phyloP scores from a whole-genome alignment of 1,140 invertebrate genomes.

The Papilio aristodemus region DNA sequence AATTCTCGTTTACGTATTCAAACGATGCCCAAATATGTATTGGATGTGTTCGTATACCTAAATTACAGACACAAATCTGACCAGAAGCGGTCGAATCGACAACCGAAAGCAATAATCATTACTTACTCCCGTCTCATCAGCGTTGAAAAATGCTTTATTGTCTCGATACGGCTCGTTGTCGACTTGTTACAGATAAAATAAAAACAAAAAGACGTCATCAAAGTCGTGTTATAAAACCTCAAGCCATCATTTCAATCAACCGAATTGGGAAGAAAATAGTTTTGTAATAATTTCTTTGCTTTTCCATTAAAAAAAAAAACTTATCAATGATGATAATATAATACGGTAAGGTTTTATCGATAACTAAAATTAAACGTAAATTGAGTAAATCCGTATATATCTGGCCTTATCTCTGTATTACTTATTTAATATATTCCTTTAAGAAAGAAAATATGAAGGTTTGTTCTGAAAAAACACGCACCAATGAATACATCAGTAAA shows the following conservation, averaged over 20 bases:
- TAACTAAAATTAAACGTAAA: too few species aligned
- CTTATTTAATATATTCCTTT: too few species aligned
- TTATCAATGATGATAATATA: neutral
- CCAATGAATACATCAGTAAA: conserved; percentile 18
- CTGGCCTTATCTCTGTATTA: too few species aligned
- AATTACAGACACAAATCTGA: conserved; percentile 52
- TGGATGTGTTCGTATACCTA: conserved; percentile 35
- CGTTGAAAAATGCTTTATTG: conserved; percentile 74
- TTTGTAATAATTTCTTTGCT: conserved; percentile 47
- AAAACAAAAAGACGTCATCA: conserved; percentile 66
- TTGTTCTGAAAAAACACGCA: neutral
- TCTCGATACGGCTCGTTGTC: conserved; percentile 75
- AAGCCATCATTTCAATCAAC: conserved; percentile 52
- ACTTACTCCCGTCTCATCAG: conserved; percentile 64
- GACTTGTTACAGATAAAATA: conserved; percentile 70
- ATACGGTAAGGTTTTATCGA: too few species aligned
- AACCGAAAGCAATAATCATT: conserved; percentile 76
- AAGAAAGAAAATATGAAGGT: too few species aligned
- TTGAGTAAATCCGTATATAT: too few species aligned
- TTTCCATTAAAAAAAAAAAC: conserved; percentile 35
- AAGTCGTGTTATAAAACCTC: conserved; percentile 70
- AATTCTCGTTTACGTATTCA: neutral
- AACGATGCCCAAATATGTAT: conserved; percentile 5
- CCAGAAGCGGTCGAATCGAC: conserved; percentile 60
- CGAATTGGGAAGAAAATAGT: conserved; percentile 47